A percentile compares a stretch with the other conserved stretches of the same genome.
These are phyloP conservation scores for Coreoperca whiteheadi DNA, from an alignment of 2,113 vertebrate genomes.

Conservation along the genomic window DNA sequence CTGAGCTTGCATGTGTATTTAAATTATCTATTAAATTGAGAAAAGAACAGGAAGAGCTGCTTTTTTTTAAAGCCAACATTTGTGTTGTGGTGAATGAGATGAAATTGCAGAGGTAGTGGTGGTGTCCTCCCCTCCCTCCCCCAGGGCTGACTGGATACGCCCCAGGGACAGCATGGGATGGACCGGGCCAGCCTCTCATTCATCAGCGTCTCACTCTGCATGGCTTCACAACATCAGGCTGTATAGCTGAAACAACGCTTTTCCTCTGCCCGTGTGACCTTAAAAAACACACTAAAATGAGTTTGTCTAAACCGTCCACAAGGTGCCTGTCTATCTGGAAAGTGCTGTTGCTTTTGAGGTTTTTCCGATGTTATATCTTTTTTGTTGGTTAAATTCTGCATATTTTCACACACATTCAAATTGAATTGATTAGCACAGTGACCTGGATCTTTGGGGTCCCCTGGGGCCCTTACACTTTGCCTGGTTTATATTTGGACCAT, in stretches of 20 bases:
- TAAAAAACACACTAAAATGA: not conserved
- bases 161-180: slow-evolving; percentile 91
- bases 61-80: slow-evolving; percentile 49
- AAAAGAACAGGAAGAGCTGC: slow-evolving; percentile 36
- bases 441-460: not conserved
- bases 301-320: not conserved
- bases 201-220: slow-evolving; percentile 53
- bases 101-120: slow-evolving; percentile 71
- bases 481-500: not conserved
- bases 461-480: not conserved
- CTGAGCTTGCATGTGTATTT: not conserved
- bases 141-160: slow-evolving; percentile 92
- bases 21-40: slow-evolving; percentile 21
- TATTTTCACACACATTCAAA: not conserved
- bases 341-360: not conserved
- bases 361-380: not conserved
- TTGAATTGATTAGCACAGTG: not conserved
- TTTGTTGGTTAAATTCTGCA: not conserved
- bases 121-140: slow-evolving; percentile 91
- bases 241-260: slow-evolving; percentile 10
- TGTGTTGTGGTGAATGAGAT: slow-evolving; percentile 73
- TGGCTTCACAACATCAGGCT: slow-evolving; percentile 19
- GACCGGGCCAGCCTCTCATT: slow-evolving; percentile 67
- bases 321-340: not conserved
- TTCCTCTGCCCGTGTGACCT: not conserved